phyloP scores from a whole-genome alignment of 1,140 invertebrate genomes.

The Brachionus calyciflorus region DNA sequence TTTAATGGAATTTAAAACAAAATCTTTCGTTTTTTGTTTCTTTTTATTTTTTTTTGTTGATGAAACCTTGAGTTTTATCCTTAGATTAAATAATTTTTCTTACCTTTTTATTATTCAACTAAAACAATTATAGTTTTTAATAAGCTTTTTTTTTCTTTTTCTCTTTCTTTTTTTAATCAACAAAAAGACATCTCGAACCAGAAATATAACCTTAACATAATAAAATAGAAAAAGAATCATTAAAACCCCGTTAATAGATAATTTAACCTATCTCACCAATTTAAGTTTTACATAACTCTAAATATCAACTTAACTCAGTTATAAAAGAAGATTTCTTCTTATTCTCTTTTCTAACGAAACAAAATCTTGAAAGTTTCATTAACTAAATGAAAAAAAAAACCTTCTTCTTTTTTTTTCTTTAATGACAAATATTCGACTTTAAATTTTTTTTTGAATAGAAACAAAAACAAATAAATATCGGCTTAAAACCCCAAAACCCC shows the following conservation, averaged over 20 bases:
- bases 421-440: conserved; percentile 46
- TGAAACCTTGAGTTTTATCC: conserved; percentile 29
- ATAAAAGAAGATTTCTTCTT: conserved; percentile 11
- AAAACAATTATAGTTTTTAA: conserved; percentile 42
- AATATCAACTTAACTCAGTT: conserved; percentile 39
- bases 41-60: not conserved
- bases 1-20: conserved; percentile 41
- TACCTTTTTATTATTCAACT: conserved; percentile 40
- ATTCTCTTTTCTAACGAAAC: not conserved
- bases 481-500: conserved; percentile 3
- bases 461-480: conserved; percentile 45
- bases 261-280: conserved; percentile 42
- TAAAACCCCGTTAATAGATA: conserved; percentile 42
- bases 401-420: conserved; percentile 30
- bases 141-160: conserved; percentile 23
- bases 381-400: conserved; percentile 9
- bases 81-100: conserved; percentile 27
- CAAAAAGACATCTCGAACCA: conserved; percentile 22
- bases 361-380: conserved; percentile 32
- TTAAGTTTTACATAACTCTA: conserved; percentile 33
- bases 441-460: conserved; percentile 18
- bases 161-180: conserved; percentile 37
- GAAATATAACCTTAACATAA: conserved; percentile 41
- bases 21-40: too few relatives aligned
- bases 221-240: conserved; percentile 25